A percentile compares a stretch with the other conserved stretches of the same genome.
phyloP scores from a whole-genome alignment of 2,113 vertebrate species.

The Triplophysa dalaica region DNA sequence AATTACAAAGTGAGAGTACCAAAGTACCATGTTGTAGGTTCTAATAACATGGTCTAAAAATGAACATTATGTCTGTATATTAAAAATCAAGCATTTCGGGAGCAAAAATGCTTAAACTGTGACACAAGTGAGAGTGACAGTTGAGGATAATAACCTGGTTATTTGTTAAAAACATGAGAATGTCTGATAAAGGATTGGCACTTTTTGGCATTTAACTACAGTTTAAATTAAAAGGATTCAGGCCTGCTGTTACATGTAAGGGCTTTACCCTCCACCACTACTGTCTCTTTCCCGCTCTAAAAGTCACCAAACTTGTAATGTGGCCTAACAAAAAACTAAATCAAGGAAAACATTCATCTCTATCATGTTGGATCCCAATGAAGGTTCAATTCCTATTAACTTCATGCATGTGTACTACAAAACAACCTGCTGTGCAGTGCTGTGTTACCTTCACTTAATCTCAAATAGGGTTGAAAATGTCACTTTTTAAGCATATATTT shows the following conservation, averaged over 20 bases:
- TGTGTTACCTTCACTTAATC: neutral
- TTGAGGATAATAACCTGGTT: neutral
- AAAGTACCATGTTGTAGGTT: neutral
- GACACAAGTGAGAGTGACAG: neutral
- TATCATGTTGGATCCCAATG: neutral
- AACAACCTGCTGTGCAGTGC: neutral
- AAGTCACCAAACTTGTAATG: conserved; percentile 48
- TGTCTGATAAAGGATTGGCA: neutral
- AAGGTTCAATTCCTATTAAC: neutral
- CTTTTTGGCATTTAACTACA: neutral
- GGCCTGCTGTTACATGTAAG: conserved; percentile 46
- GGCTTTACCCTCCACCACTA: conserved; percentile 36
- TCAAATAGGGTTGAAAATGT: neutral
- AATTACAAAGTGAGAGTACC: conserved; percentile 11
- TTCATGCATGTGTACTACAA: neutral
- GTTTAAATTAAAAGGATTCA: conserved; percentile 14
- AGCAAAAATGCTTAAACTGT: neutral
- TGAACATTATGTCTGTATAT: neutral
- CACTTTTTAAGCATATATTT: neutral
- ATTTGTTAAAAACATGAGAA: neutral
- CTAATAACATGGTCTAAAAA: neutral
- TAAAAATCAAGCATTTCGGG: conserved; percentile 2
- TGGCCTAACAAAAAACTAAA: conserved; percentile 1
- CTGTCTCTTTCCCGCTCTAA: neutral
- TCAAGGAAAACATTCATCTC: neutral